These are phyloP conservation scores for Hirundo rustica DNA, from an alignment of 2,797 vertebrate species.

Conservation along the genomic window DNA sequence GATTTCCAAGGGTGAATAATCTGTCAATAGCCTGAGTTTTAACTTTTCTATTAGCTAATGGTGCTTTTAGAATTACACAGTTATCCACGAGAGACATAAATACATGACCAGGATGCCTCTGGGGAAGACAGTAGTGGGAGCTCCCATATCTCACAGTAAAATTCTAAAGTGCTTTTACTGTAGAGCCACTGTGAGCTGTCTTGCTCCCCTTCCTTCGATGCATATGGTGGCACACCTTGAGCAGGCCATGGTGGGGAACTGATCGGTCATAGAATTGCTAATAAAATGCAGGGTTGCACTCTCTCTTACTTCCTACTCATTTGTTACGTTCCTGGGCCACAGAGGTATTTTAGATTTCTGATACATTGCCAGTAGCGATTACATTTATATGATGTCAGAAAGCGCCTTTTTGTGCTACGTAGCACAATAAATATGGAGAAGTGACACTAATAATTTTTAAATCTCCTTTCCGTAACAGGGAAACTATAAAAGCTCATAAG, in stretches of 20 bases:
- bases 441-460: background rate
- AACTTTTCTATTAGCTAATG: background rate
- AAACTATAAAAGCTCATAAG: background rate
- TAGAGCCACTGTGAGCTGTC: background rate
- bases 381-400: background rate
- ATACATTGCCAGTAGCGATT: background rate
- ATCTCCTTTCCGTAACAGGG: background rate
- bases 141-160: background rate
- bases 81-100: background rate
- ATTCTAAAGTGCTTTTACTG: background rate
- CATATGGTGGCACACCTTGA: background rate
- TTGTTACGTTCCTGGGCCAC: background rate
- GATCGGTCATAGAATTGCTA: background rate
- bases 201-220: background rate
- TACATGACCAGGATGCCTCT: background rate
- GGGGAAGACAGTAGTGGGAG: background rate
- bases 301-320: background rate
- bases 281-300: background rate
- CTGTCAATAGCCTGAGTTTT: background rate
- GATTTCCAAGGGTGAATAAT: background rate
- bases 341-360: background rate
- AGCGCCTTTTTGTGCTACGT: background rate
- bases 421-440: background rate
- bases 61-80: background rate
- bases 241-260: background rate